Percentiles rank a stretch among this genome's conserved stretches.
phyloP scores from a whole-genome alignment of 2,888 invertebrate genomes.

The Steromphala cineraria region DNA sequence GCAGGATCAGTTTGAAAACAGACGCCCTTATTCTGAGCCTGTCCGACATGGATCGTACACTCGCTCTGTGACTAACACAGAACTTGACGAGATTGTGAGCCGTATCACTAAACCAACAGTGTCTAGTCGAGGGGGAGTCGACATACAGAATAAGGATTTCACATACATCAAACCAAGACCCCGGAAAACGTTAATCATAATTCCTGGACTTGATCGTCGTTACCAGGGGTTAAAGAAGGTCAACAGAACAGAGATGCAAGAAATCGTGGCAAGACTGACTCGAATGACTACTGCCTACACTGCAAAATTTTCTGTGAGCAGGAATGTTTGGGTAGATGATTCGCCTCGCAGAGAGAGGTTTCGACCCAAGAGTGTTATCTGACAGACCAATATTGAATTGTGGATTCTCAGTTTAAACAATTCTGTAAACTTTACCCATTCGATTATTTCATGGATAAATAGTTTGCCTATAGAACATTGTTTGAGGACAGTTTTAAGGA shows the following conservation, averaged over 20 bases:
- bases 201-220: conserved; percentile 56
- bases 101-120: conserved; percentile 62
- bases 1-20: background rate
- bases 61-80: conserved; percentile 39
- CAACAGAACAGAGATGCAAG: conserved; percentile 47
- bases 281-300: conserved; percentile 62
- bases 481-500: too few relatives aligned
- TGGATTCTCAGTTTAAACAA: too few relatives aligned
- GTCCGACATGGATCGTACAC: conserved; percentile 35
- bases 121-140: conserved; percentile 59
- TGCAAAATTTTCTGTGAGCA: conserved; percentile 57
- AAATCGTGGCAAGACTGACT: conserved; percentile 59
- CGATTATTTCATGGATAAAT: too few relatives aligned
- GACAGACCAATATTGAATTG: too few relatives aligned
- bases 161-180: conserved; percentile 53
- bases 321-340: conserved; percentile 60
- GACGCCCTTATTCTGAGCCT: conserved; percentile 16
- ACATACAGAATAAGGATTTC: conserved; percentile 50
- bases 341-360: background rate
- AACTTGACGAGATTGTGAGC: conserved; percentile 52
- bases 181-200: conserved; percentile 61
- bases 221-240: conserved; percentile 56
- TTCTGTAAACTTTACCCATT: too few relatives aligned
- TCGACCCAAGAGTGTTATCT: background rate
- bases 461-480: too few relatives aligned